Base-by-base conservation (phyloP, 2,888 invertebrate species). In the Syrista parreyssii region DNA sequence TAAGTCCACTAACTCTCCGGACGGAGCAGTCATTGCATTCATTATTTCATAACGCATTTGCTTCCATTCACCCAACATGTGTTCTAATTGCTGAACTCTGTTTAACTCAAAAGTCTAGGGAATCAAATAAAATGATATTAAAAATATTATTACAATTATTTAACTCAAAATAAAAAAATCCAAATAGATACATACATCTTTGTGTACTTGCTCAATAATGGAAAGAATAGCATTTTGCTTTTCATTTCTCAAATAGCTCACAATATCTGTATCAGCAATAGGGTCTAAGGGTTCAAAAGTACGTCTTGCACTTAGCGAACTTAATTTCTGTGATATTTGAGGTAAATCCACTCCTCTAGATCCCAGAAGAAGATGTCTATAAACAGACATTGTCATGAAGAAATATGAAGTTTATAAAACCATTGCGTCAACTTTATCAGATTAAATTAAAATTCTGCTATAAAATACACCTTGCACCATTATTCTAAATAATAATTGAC, bases 281-380 rank as follows among this genome's bases (percentile, higher is more conserved):
- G 98, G 97, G 92, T 98, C 97, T 33, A 98, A 92, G 0, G 98
- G 97, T 90, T 97, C 97, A 86, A 97, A 96, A n/a, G 97, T 96
- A 77, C 95, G 94, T 80, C 97, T 95, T 11, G 97, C 95, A 90
- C 96, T 98, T 3, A 99, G 93, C 0, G 96, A 95, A 91, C 98
- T 98, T 36, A 99, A 92, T 88, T 98, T 98, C 87, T 98, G 97
- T 6, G 97, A 96, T 84, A 98, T 96, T 92, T 97, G 96, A n/a
- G 98, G 97, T 75, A 99, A 92, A 92, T 98, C 98, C 84, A 98
- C 96, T 6, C 98, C 98, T 92, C 96, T 96, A 0, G 98, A 96
- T 0, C 98, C 98, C 84, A 99, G 93, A 77, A 99, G 92, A 71
- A 98, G 94, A 86, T 98, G 97, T 0, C 98, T 98, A 90, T 15